Base-by-base conservation (phyloP, 2,888 invertebrate genomes). In the Proisotoma minuta region DNA sequence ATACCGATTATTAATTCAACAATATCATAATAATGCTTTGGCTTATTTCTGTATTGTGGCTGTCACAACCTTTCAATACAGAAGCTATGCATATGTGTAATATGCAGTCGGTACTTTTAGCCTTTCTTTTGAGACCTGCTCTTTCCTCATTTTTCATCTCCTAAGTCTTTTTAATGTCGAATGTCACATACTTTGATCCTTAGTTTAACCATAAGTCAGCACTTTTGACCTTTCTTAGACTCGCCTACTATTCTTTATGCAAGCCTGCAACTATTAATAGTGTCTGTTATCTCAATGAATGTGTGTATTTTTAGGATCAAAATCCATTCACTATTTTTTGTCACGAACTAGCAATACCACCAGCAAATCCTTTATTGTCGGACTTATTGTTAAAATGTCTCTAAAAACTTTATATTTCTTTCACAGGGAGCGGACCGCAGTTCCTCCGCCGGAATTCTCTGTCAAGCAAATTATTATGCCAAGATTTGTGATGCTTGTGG, bases 391-490 rank as follows among this genome's bases (percentile, higher is more conserved):
- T 18, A 22, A 3, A 22, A 15, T 18, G 5, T 10, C n/a, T 18
- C 10, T 10, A 10, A 49, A 49, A 20, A 5, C 23, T 22, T 49
- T 49, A 3, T 49, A 5, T 49, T 49, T 5, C 23, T 49, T 24
- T 47, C 60, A 39, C 69, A 73, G 73, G 51, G 73, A 73, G 62
- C 70, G 70, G 40, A 73, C 67, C 60, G 68, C 69, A 4, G 69
- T 67, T 8, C 71, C 71, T 47, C 43, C 71, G 56, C 70, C 73
- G 59, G 71, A 73, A 59, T 73, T 73, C 60, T 62, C 71, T 56
- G 69, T 73, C 48, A 73, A 72, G 59, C 73, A 73, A 66, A 69
- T 73, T 59, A 66, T 68, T 47, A 65, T 69, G 50, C 73, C 73
- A 23, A 65, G 70, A 57, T 73, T 73, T 60, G 73, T 73, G 26